Percentiles rank a stretch among this genome's conserved stretches.
Evolutionary conservation across 1,140 invertebrate species (phyloP).

Genomic region (Habropoda laboriosa): DNA sequence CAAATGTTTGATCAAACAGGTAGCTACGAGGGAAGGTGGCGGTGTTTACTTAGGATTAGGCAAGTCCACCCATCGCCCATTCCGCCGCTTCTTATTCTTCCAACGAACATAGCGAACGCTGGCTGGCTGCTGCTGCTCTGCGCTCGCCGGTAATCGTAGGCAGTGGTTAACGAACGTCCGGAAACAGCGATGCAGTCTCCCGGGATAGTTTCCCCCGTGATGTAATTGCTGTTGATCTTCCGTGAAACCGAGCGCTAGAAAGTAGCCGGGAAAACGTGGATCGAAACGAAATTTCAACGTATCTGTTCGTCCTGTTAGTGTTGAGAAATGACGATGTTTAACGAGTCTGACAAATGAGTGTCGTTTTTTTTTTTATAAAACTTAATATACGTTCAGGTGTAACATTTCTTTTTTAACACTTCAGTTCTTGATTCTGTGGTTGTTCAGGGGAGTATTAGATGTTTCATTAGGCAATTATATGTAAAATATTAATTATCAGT

Average conservation of each 20-base stretch:
- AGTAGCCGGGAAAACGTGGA: not conserved
- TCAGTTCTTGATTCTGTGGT: too few species aligned
- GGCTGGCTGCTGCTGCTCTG: too few species aligned
- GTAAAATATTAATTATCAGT: too few species aligned
- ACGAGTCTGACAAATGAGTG: too few species aligned
- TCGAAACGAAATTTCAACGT: not conserved
- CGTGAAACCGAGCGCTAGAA: too few species aligned
- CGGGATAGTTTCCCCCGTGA: not conserved
- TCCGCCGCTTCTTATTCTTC: constrained; percentile 33
- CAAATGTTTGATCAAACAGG: constrained; percentile 76
- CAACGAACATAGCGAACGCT: constrained; percentile 6
- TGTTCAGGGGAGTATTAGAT: too few species aligned
- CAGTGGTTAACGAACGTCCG: constrained; percentile 47
- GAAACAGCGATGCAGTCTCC: constrained; percentile 7
- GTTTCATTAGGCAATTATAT: too few species aligned
- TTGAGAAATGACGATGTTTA: not conserved
- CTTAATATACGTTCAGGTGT: too few species aligned
- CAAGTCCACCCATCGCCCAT: constrained; percentile 34
- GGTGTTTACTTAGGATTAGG: constrained; percentile 73
- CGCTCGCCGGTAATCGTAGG: constrained; percentile 43
- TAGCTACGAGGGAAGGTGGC: constrained; percentile 52
- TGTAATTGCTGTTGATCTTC: not conserved
- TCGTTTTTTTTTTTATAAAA: too few species aligned
- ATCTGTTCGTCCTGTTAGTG: not conserved
- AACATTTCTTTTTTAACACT: too few species aligned